phyloP scores from a whole-genome alignment of 2,113 vertebrate species.

The Symphodus melops region DNA sequence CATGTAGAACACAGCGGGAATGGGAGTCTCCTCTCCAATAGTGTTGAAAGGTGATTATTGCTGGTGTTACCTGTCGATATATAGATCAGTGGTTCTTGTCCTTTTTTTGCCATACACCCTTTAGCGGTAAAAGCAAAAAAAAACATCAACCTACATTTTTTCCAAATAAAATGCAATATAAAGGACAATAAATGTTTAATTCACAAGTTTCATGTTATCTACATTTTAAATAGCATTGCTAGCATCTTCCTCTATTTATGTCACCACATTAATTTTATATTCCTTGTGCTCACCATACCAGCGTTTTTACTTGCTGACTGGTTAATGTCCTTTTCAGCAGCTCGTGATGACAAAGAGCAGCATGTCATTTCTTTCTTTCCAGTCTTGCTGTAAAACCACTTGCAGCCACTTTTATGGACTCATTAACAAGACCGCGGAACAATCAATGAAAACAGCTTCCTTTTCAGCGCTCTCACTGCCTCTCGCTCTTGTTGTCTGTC shows the following conservation, averaged over 20 bases:
- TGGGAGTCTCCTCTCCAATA: too few species aligned
- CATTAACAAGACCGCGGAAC: slow-evolving; percentile 69
- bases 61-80: not conserved
- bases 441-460: slow-evolving; percentile 70
- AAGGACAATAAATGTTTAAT: not conserved
- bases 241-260: not conserved
- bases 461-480: slow-evolving; percentile 20
- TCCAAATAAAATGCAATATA: not conserved
- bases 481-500: slow-evolving; percentile 17
- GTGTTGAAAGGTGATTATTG: not conserved
- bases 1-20: too few species aligned
- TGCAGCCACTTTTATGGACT: slow-evolving; percentile 68
- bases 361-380: slow-evolving; percentile 37
- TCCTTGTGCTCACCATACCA: not conserved
- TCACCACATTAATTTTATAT: not conserved
- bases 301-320: slow-evolving; percentile 4
- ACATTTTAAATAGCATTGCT: not conserved
- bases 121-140: not conserved
- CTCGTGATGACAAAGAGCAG: slow-evolving; percentile 42
- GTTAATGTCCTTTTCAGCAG: slow-evolving; percentile 20
- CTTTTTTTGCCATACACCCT: too few species aligned
- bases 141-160: not conserved
- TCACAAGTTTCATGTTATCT: not conserved
- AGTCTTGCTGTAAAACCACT: slow-evolving; percentile 62
- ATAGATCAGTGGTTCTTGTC: too few species aligned